Percentiles rank a stretch among this genome's conserved stretches.
Conservation (phyloP, 1,140 invertebrate genomes). For the Drosophila lacertosa region DNA sequence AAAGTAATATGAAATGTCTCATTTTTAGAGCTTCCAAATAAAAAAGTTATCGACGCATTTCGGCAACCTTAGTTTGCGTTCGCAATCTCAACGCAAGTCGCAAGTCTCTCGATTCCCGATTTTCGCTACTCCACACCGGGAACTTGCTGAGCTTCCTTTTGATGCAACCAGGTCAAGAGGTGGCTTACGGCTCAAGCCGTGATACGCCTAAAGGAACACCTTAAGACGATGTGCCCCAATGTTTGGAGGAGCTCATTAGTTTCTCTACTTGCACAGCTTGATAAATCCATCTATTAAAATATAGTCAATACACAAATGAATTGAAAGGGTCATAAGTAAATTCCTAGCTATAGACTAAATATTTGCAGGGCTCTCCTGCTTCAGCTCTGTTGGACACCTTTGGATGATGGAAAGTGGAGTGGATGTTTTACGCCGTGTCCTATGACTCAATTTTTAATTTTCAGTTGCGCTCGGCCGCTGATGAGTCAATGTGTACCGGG, state of each 20-base stretch:
- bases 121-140: too few species aligned
- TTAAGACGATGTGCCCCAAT: too few species aligned
- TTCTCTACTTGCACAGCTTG: too few species aligned
- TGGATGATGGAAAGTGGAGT: background rate
- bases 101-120: constrained; percentile 2
- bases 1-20: constrained; percentile 82
- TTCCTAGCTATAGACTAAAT: too few species aligned
- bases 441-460: constrained; percentile 33
- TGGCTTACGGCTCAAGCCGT: background rate
- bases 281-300: too few species aligned
- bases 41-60: constrained; percentile 80
- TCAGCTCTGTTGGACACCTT: background rate
- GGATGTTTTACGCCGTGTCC: background rate
- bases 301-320: too few species aligned
- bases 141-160: too few species aligned
- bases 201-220: background rate
- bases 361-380: too few species aligned
- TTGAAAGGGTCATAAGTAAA: too few species aligned
- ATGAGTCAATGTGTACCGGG: constrained; percentile 35
- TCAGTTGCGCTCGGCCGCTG: constrained; percentile 7
- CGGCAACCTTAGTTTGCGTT: constrained; percentile 35
- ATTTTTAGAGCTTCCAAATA: constrained; percentile 82
- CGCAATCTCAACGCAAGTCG: constrained; percentile 19
- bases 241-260: too few species aligned
- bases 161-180: too few species aligned